Evolutionary conservation across 2,888 invertebrate genomes (phyloP), one percentile per base, ranked within the genome.

Genomic region (Ectemnius cavifrons): DNA sequence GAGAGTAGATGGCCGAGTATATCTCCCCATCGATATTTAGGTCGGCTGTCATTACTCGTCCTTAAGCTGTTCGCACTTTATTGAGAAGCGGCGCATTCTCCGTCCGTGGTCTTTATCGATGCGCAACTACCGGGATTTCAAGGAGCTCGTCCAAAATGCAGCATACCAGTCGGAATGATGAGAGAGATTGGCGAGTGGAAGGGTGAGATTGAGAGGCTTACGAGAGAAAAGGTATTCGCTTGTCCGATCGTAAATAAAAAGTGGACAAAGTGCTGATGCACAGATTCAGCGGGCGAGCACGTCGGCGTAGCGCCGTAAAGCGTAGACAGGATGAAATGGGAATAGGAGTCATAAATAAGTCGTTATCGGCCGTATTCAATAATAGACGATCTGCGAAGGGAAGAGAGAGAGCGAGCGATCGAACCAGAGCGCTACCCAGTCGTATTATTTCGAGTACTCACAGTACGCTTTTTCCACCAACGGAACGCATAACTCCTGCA

Each of bases 401-500:
- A 37, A 11, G 8, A 37, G 37, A 11, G 8, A 37, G 37, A 37
- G 37, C 6, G 16, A 16, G n/a, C 16, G 14, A 16, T 52, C 52
- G 4, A 16, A 2, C 11, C 0, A 52, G 4, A 52, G 4, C 52
- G n/a, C 52, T 16, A 52, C 2, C n/a, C n/a, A 5, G 52, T 13
- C 4, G n/a, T 52, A 52, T 52, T 52, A 52, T 52, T 52, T 52
- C 52, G 14, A 16, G 16, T 2, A 52, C 52, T 52, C 52, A 52
- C 8, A 52, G n/a, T 52, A 16, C 52, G 16, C 52, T 52, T 52
- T 52, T 52, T 60, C 60, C 59, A 46, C 68, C 47, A 62, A 63
- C 63, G 59, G 59, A 62, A 69, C 63, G 23, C 23, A 63, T 59
- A 72, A 65, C 64, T 71, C 65, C 58, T 45, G 52, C 56, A 67